Conservation (phyloP, 2,113 vertebrate genomes). For the Ictalurus furcatus region DNA sequence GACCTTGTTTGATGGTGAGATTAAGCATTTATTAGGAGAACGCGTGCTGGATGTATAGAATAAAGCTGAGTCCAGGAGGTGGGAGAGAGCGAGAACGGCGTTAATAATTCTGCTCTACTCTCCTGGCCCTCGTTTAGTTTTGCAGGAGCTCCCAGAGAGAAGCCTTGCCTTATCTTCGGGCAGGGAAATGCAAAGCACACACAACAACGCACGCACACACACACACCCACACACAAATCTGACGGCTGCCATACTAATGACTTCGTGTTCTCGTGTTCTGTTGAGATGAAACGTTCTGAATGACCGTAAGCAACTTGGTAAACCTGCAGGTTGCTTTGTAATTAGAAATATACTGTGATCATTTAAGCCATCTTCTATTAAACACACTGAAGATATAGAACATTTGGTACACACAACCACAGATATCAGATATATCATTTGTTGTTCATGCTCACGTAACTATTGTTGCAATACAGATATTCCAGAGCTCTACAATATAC, state of each 20-base stretch:
- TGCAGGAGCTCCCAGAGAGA: conserved; percentile 44
- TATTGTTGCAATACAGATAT: neutral
- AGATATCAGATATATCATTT: neutral
- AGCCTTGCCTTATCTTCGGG: conserved; percentile 31
- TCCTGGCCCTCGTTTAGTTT: conserved; percentile 48
- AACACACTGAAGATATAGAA: neutral
- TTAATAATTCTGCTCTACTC: conserved; percentile 53
- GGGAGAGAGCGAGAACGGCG: conserved; percentile 5
- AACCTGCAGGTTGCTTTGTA: neutral
- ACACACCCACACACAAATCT: conserved; percentile 25
- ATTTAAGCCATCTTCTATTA: neutral
- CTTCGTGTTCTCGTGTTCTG: conserved; percentile 32
- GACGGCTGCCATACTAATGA: conserved; percentile 31
- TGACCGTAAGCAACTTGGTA: neutral
- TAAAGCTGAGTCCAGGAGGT: conserved; percentile 35
- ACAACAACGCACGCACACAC: neutral
- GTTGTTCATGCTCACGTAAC: neutral
- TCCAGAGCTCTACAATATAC: neutral
- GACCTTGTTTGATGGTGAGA: conserved; percentile 58
- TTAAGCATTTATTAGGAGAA: conserved; percentile 65
- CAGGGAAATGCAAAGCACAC: conserved; percentile 36
- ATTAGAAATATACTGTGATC: neutral
- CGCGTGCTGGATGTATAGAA: conserved; percentile 47
- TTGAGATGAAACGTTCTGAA: neutral
- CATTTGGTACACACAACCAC: neutral